Evolutionary conservation across 64 coral and sea anemone genomes (phyloP), one percentile per base, ranked within the genome.

Genomic region (Exaiptasia diaphana): DNA sequence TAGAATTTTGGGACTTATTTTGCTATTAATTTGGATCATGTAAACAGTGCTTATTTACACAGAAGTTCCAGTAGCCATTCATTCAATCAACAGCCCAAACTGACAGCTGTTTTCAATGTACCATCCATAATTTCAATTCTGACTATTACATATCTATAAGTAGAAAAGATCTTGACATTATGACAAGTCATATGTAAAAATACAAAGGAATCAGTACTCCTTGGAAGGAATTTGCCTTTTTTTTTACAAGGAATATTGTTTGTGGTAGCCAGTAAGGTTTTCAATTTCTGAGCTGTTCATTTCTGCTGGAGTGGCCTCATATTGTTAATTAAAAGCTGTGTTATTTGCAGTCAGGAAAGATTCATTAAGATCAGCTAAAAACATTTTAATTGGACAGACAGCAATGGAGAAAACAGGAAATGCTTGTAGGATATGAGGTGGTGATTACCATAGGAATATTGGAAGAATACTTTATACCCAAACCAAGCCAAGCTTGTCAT

Each of bases 41-140:
- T 65, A 65, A 65, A 65, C 61, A 65, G 38, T 65, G 38, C 15
- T 17, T 65, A 65, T 65, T 65, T 65, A 65, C 61, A 65, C 61
- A 65, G 61, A 8, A 35, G 32, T 35, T 65, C 30, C 6, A 35
- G 32, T 35, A 24, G 13, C 20, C 61, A 65, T 65, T 65, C 61
- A 65, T 65, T 65, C 61, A 35, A 36, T 1, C 12, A 35, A 13
- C 31, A 18, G 17, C n/a, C 32, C 30, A 35, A 65, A 65, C 4
- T 35, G 32, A 33, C 61, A 65, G 61, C 61, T 65, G 61, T 65
- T 35, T 35, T 65, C 31, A 38, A 12, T 65, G 61, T 11, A 28
- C n/a, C 30, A 65, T 18, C n/a, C 33, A 65, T 65, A 32, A 65
- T 65, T 65, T 65, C 22, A 65, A 65, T 35, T 65, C 38, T 65